Conservation (phyloP, 2,888 invertebrate species). For the Patella ulyssiponensis region DNA sequence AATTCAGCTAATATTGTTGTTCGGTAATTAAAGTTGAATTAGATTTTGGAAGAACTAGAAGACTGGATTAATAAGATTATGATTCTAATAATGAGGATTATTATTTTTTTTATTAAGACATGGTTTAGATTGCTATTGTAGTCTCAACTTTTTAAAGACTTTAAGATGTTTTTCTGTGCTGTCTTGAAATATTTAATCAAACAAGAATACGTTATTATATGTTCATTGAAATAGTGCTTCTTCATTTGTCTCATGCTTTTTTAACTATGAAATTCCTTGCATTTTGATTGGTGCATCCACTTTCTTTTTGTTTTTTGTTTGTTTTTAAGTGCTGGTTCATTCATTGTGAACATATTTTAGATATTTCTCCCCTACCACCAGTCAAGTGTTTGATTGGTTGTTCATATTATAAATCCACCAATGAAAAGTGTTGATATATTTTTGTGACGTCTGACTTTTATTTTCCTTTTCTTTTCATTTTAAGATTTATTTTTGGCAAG, state of each 20-base stretch:
- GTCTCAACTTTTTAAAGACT: not conserved
- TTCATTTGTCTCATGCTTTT: not conserved
- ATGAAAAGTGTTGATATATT: not conserved
- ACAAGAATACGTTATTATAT: too few relatives aligned
- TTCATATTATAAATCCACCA: conserved; percentile 3
- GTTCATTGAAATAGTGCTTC: not conserved
- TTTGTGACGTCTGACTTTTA: too few relatives aligned
- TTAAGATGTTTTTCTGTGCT: too few relatives aligned
- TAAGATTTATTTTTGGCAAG: too few relatives aligned
- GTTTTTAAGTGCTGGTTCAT: conserved; percentile 1
- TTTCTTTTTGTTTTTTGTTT: not conserved
- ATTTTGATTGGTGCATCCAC: not conserved
- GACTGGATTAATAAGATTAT: too few relatives aligned
- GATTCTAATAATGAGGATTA: too few relatives aligned
- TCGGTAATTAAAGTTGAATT: too few relatives aligned
- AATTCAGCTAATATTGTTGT: too few relatives aligned
- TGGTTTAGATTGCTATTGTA: not conserved
- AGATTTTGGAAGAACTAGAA: too few relatives aligned
- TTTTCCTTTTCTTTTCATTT: too few relatives aligned
- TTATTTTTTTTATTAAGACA: too few relatives aligned
- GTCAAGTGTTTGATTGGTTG: not conserved
- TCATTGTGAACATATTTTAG: conserved; percentile 1
- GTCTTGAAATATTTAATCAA: not conserved
- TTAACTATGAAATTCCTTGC: not conserved
- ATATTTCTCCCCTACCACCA: not conserved